Conservation (phyloP, 2,797 vertebrate species). For the Ambastaia sidthimunki region DNA sequence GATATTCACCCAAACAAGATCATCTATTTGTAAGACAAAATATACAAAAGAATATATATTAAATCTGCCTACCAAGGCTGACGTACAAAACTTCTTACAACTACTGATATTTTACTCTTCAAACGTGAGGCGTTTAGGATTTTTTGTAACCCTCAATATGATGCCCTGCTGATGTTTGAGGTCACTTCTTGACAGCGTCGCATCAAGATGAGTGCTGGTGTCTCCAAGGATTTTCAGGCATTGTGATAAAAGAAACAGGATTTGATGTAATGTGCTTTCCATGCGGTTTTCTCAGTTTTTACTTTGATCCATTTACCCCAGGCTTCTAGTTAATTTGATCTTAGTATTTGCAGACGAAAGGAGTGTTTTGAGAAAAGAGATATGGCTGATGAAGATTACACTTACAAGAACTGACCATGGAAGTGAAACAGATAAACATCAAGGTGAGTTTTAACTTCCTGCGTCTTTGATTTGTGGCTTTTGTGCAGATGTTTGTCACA, state of each 20-base stretch:
- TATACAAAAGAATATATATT: background rate
- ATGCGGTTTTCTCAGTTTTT: slow-evolving; percentile 19
- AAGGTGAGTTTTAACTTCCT: slow-evolving; percentile 32
- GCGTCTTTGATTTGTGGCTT: slow-evolving; percentile 36
- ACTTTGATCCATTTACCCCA: slow-evolving; percentile 50
- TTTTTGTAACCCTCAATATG: background rate
- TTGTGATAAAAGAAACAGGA: slow-evolving; percentile 49
- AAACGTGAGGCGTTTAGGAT: background rate
- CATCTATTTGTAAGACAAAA: too few species aligned
- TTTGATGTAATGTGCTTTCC: slow-evolving; percentile 36
- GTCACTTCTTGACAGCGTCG: background rate
- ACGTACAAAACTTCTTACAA: background rate
- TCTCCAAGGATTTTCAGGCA: slow-evolving; percentile 31
- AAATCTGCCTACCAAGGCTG: background rate
- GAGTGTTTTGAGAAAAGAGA: slow-evolving; percentile 28
- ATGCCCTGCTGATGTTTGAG: slow-evolving; percentile 3
- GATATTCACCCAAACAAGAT: too few species aligned
- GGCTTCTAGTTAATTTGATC: slow-evolving; percentile 34
- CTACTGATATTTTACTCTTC: background rate
- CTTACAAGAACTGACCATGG: slow-evolving; percentile 29
- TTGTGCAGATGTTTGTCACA: slow-evolving; percentile 37
- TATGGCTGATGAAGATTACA: slow-evolving; percentile 27
- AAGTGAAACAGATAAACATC: slow-evolving; percentile 30
- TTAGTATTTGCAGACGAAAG: slow-evolving; percentile 11
- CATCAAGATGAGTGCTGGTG: slow-evolving; percentile 40